These are phyloP conservation scores for Polia nebulosa DNA, from an alignment of 2,888 invertebrate genomes.

Conservation along the genomic window DNA sequence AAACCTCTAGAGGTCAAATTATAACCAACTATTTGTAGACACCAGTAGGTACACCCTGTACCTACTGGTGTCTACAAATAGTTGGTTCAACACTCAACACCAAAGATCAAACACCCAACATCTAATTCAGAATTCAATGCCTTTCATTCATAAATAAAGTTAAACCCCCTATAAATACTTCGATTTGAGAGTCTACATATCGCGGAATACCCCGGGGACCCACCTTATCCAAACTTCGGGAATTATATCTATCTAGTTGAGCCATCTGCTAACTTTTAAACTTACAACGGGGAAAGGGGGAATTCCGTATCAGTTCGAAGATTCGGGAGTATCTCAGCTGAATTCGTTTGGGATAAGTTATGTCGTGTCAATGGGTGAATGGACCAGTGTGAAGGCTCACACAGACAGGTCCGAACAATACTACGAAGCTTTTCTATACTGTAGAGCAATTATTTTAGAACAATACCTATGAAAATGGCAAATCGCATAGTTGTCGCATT, in stretches of 20 bases:
- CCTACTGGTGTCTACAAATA: not conserved
- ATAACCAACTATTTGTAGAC: too few species aligned
- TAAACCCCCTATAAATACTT: slow-evolving; percentile 37
- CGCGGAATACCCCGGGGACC: slow-evolving; percentile 42
- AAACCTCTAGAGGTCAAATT: too few species aligned
- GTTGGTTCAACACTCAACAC: not conserved
- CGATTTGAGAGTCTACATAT: slow-evolving; percentile 58
- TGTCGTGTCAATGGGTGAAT: slow-evolving; percentile 23
- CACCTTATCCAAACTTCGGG: slow-evolving; percentile 63
- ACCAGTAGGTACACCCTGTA: too few species aligned
- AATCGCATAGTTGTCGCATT: too few species aligned
- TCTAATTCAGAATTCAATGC: slow-evolving; percentile 27
- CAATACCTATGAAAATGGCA: too few species aligned
- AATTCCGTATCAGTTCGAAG: slow-evolving; percentile 60
- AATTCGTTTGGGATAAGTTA: slow-evolving; percentile 45
- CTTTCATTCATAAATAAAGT: slow-evolving; percentile 40
- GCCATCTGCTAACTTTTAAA: slow-evolving; percentile 68
- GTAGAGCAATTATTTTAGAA: too few species aligned
- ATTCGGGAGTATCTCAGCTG: slow-evolving; percentile 50
- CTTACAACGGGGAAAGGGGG: slow-evolving; percentile 55
- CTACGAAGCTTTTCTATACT: too few species aligned
- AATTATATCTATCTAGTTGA: slow-evolving; percentile 62
- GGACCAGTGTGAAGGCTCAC: not conserved
- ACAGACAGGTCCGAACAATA: too few species aligned
- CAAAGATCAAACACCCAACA: slow-evolving; percentile 14